These are phyloP conservation scores for Oriolus oriolus DNA, from an alignment of 2,113 vertebrate species.

Conservation along the genomic window DNA sequence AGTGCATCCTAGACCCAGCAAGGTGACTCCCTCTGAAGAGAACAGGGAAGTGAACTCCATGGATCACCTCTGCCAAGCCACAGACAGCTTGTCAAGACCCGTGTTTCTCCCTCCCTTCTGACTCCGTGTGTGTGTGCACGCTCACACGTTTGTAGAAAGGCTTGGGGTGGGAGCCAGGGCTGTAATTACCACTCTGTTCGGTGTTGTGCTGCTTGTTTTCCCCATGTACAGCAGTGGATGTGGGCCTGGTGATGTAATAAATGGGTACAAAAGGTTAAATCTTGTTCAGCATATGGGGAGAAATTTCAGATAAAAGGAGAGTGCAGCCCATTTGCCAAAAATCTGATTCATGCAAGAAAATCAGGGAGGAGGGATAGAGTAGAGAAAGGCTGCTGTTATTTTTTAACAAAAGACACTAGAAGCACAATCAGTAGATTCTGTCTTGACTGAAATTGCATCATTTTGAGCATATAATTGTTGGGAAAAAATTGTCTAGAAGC, in stretches of 20 bases:
- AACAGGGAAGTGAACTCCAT: background rate
- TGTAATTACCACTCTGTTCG: background rate
- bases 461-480: conserved; percentile 1
- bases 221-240: background rate
- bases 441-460: conserved; percentile 30
- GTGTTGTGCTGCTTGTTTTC: background rate
- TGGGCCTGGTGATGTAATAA: conserved; percentile 20
- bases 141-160: fast-evolving
- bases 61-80: background rate
- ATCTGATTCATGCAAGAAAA: conserved; percentile 15
- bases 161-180: background rate
- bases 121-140: fast-evolving
- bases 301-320: background rate
- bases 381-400: conserved; percentile 42
- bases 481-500: background rate
- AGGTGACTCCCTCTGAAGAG: background rate
- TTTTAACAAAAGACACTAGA: conserved; percentile 23
- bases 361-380: background rate
- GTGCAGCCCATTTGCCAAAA: background rate
- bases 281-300: background rate
- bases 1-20: fast-evolving
- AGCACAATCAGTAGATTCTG: conserved; percentile 29
- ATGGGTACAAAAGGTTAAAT: conserved; percentile 29
- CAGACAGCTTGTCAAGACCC: fast-evolving
- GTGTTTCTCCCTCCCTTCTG: background rate